These are phyloP conservation scores for Campylomormyrus numenius DNA, from an alignment of 2,113 vertebrate species.

Conservation along the genomic window DNA sequence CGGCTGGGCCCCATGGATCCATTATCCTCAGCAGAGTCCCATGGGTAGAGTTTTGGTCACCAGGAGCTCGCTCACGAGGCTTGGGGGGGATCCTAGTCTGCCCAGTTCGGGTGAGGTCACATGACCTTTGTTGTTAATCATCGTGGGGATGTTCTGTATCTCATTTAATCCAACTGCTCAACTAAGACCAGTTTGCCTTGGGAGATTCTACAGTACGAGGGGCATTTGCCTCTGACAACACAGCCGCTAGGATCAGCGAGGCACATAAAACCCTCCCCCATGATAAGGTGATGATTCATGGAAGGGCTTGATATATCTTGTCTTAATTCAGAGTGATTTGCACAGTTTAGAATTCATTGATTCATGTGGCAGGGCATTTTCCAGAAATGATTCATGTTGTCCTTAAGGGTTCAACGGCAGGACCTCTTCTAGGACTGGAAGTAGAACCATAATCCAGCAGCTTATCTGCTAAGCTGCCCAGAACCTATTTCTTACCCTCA, in stretches of 20 bases:
- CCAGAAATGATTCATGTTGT: background rate
- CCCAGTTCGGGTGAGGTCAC: background rate
- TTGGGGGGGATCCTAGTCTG: background rate
- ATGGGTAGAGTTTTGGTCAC: background rate
- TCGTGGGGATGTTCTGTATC: background rate
- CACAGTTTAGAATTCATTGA: background rate
- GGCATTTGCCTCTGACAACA: background rate
- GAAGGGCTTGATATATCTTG: background rate
- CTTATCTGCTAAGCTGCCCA: background rate
- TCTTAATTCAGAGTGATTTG: background rate
- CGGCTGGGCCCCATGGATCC: background rate
- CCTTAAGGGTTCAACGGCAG: background rate
- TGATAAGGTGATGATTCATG: background rate
- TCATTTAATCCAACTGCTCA: background rate
- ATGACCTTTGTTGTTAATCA: background rate
- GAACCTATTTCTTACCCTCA: background rate
- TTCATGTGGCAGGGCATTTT: background rate
- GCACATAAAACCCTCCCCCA: background rate
- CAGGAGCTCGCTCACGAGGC: background rate
- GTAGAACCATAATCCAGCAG: background rate
- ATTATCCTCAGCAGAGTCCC: no score
- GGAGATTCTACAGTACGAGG: background rate
- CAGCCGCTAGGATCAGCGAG: background rate
- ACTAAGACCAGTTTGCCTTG: background rate
- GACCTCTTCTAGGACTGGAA: background rate